A percentile compares a stretch with the other conserved stretches of the same genome.
Evolutionary conservation across 2,113 vertebrate species (phyloP).

Genomic region (Drymodes brunneopygia): DNA sequence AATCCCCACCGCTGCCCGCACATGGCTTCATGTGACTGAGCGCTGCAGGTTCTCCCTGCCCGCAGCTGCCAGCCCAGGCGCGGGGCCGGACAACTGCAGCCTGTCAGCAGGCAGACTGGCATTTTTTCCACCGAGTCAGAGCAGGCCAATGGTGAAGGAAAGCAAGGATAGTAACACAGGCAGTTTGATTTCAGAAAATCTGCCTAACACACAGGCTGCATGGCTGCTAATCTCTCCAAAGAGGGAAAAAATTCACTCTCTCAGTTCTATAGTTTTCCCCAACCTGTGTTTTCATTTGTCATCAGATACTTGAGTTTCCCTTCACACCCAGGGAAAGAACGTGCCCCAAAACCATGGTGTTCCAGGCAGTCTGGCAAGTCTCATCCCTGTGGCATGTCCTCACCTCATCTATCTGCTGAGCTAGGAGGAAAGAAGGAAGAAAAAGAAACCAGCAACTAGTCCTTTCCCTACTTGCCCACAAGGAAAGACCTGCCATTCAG

Average conservation of each 20-base stretch:
- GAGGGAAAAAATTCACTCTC: neutral
- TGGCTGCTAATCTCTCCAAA: neutral
- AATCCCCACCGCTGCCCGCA: constrained; percentile 3
- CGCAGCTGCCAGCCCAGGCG: neutral
- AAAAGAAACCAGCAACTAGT: neutral
- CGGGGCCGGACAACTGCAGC: neutral
- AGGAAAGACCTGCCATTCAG: neutral
- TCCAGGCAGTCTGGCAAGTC: neutral
- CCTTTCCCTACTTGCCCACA: too few relatives aligned
- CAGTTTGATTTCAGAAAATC: neutral
- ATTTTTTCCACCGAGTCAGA: neutral
- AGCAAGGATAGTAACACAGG: neutral
- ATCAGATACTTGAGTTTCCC: neutral
- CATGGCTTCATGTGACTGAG: neutral
- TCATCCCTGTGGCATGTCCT: neutral
- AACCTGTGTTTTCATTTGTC: neutral
- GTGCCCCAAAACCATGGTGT: neutral
- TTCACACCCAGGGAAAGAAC: neutral
- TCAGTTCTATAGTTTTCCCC: neutral
- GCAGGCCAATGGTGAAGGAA: neutral
- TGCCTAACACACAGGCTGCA: neutral
- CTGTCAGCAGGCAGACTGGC: neutral
- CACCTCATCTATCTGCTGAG: neutral
- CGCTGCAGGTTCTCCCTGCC: neutral
- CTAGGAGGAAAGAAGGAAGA: neutral